phyloP scores from a whole-genome alignment of 2,888 invertebrate genomes.

The Polydrusus pterygomalis region DNA sequence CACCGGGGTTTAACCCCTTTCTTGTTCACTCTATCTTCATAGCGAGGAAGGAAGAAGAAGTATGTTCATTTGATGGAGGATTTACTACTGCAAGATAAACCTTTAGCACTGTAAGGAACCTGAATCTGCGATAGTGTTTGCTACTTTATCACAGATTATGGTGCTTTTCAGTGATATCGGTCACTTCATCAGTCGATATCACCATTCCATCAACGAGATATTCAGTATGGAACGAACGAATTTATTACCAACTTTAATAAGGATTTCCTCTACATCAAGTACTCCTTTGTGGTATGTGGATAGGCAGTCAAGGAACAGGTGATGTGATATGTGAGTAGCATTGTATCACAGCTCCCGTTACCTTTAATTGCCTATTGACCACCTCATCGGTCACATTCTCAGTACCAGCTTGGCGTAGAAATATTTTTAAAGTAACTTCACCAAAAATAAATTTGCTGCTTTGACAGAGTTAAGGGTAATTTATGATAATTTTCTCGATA shows the following conservation, averaged over 20 bases:
- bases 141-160: slow-evolving; percentile 36
- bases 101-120: slow-evolving; percentile 37
- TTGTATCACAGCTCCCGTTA: slow-evolving; percentile 52
- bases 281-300: background rate
- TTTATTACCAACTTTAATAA: too few relatives aligned
- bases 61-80: background rate
- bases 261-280: background rate
- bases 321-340: slow-evolving; percentile 44
- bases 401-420: too few relatives aligned
- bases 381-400: background rate
- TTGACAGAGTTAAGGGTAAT: too few relatives aligned
- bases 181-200: background rate
- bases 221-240: too few relatives aligned
- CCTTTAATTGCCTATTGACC: slow-evolving; percentile 38
- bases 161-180: slow-evolving; percentile 30
- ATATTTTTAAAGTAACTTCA: too few relatives aligned
- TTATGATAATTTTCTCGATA: background rate
- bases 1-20: slow-evolving; percentile 49
- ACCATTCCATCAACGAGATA: too few relatives aligned
- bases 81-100: background rate
- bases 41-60: background rate
- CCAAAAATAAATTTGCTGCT: too few relatives aligned
- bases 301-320: slow-evolving; percentile 45
- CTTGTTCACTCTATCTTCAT: slow-evolving; percentile 27
- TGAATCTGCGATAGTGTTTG: slow-evolving; percentile 28